Evolutionary conservation across 2,113 vertebrate species (phyloP).

Genomic region (Myotis davidii): DNA sequence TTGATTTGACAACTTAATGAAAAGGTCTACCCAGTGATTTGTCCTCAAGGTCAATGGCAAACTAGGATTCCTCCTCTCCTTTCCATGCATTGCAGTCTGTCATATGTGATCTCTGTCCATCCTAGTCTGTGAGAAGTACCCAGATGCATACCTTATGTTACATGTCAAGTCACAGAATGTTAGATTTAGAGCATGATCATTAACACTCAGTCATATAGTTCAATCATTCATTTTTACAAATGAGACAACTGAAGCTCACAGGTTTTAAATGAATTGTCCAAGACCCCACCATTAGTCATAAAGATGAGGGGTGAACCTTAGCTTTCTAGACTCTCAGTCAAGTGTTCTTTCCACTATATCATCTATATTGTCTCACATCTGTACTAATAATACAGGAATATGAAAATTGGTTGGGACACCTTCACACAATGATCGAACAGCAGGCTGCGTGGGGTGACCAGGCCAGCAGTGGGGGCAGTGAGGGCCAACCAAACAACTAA

Average conservation of each 20-base stretch:
- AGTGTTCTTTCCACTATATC: not conserved
- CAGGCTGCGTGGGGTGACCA: too few relatives aligned
- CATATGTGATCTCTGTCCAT: not conserved
- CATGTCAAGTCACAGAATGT: not conserved
- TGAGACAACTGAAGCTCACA: not conserved
- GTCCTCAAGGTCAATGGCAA: not conserved
- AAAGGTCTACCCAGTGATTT: not conserved
- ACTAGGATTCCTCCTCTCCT: not conserved
- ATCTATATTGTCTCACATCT: not conserved
- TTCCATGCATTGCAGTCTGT: not conserved
- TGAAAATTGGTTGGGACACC: too few relatives aligned
- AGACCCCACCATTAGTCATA: not conserved
- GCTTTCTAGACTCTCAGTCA: not conserved
- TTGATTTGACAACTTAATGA: not conserved
- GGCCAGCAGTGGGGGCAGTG: too few relatives aligned
- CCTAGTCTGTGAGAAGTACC: not conserved
- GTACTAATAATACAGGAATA: too few relatives aligned
- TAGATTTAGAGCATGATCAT: not conserved
- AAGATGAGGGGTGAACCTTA: not conserved
- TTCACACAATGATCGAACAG: too few relatives aligned
- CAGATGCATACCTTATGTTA: not conserved
- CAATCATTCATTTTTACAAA: conserved; percentile 2
- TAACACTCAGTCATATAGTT: not conserved
- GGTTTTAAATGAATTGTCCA: not conserved
- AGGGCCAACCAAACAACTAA: too few relatives aligned